Base-by-base conservation (phyloP, 1,140 invertebrate species). In the Rhyacophila brunnea region DNA sequence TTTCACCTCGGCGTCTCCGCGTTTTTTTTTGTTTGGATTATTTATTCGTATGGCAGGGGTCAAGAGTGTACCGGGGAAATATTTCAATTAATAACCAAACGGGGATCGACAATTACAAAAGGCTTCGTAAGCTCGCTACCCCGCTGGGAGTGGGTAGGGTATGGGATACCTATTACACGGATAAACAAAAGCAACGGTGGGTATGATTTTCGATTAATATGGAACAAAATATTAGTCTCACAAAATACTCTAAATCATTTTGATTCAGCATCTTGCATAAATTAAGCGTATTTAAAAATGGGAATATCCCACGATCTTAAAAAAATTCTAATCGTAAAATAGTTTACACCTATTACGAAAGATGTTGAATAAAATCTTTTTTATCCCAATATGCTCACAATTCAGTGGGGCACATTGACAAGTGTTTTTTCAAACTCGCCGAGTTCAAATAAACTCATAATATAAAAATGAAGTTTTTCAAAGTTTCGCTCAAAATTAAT, bases 31-130 rank as follows among this genome's bases (percentile, higher is more conserved):
- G n/a, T 40, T 40, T 40, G 38, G 38, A 40, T 15, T 23, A 42
- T 52, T 42, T 51, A 51, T 52, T 51, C 49, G 40, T 18, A 52
- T 19, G n/a, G 13, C 23, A 46, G 14, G 32, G 46, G 38, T 50
- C 46, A 49, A 18, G 40, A 19, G 20, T 10, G 13, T 7, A 28
- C n/a, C 6, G 23, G 18, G 49, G 17, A 44, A 58, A 58, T 49
- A 56, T 56, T 56, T 56, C 53, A 56, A 56, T 56, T 56, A 56
- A 56, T 56, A 56, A 56, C 28, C 58, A 43, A 53, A 42, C 32
- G 13, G 11, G 15, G 50, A 52, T 47, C 51, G 50, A 62, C 53
- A 57, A 62, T 62, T 58, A 58, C 23, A 32, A 19, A 17, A 13
- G 5, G 18, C 15, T 19, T 18, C 1, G 20, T 5, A 38, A 54